phyloP scores from a whole-genome alignment of 2,888 invertebrate genomes.

The Sphaeridia pumilis region DNA sequence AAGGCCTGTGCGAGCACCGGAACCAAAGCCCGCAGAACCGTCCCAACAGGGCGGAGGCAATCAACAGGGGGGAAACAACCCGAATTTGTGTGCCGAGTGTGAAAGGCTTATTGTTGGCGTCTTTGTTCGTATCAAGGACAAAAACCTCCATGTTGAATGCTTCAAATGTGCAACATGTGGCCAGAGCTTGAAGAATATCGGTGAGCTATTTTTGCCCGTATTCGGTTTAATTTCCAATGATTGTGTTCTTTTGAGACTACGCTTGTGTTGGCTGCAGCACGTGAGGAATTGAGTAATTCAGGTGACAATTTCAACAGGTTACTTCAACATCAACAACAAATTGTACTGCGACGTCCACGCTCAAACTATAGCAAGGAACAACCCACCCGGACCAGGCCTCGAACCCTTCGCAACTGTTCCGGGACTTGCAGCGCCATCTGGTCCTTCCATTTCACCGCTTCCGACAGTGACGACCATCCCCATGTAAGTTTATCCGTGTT shows the following conservation, averaged over 20 bases:
- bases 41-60: conserved; percentile 10
- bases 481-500: conserved; percentile 14
- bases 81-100: conserved; percentile 93
- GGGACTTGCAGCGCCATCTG: conserved; percentile 37
- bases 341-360: conserved; percentile 95
- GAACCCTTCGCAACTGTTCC: conserved; percentile 68
- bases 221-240: too few species aligned
- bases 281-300: too few species aligned
- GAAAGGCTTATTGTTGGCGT: conserved; percentile 94
- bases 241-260: too few species aligned
- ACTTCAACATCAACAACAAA: conserved; percentile 92
- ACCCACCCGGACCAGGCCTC: conserved; percentile 62
- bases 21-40: conserved; percentile 15
- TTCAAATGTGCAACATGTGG: conserved; percentile 96
- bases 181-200: conserved; percentile 87
- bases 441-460: conserved; percentile 8
- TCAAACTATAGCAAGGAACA: conserved; percentile 68
- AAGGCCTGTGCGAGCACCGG: conserved; percentile 17
- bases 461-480: conserved; percentile 10
- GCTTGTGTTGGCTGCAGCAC: too few species aligned
- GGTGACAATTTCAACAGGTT: conserved; percentile 52
- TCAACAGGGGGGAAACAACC: conserved; percentile 54
- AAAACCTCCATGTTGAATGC: conserved; percentile 92
- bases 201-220: too few species aligned
- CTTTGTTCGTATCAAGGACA: conserved; percentile 94